phyloP scores from a whole-genome alignment of 2,888 invertebrate genomes.

The Cerastoderma edule region DNA sequence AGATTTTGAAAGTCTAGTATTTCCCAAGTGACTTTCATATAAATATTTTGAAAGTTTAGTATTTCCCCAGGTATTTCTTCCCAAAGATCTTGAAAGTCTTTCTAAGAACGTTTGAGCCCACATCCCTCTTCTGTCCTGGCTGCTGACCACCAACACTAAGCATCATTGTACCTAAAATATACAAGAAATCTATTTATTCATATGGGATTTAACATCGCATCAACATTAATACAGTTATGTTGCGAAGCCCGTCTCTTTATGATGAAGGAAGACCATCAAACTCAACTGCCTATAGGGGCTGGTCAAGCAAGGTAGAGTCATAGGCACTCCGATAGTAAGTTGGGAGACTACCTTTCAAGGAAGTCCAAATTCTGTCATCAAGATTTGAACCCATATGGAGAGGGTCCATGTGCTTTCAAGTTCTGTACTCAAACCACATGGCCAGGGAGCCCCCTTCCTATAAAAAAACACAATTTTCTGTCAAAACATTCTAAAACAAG shows the following conservation, averaged over 20 bases:
- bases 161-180: conserved; percentile 64
- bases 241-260: not conserved
- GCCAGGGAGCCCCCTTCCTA: no score
- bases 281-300: no score
- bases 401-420: no score
- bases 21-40: no score
- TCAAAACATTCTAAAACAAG: no score
- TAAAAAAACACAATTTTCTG: no score
- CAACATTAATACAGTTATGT: not conserved
- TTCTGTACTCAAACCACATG: no score
- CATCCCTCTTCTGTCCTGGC: conserved; percentile 61
- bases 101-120: conserved; percentile 66
- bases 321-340: not conserved
- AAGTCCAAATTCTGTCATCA: no score
- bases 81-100: conserved; percentile 53
- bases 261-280: not conserved
- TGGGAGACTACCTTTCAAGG: not conserved
- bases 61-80: conserved; percentile 44
- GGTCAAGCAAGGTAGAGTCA: no score
- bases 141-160: conserved; percentile 75
- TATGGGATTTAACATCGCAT: not conserved
- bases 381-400: no score
- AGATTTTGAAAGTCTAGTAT: no score
- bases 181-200: not conserved
- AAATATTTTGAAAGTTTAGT: no score